Percentiles rank a stretch among this genome's conserved stretches.
These are phyloP conservation scores for Sthenelais limicola DNA, from an alignment of 2,888 invertebrate species.

Conservation along the genomic window DNA sequence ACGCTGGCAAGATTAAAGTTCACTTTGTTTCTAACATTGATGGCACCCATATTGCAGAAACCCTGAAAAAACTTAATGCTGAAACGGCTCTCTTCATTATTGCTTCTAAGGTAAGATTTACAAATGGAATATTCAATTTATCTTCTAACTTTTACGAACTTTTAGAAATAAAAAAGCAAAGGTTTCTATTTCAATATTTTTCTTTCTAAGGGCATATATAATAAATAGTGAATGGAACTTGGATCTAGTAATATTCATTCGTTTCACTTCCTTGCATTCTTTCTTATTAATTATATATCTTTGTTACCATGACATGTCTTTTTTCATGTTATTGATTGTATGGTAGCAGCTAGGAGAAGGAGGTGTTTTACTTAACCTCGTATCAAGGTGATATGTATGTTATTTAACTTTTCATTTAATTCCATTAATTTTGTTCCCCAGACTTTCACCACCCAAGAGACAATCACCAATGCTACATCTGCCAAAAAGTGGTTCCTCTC, in stretches of 20 bases:
- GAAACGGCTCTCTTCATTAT: slow-evolving; percentile 98
- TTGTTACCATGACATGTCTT: not conserved
- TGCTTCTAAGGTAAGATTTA: slow-evolving; percentile 84
- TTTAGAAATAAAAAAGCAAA: no score
- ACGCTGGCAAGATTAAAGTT: slow-evolving; percentile 85
- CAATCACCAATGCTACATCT: slow-evolving; percentile 97
- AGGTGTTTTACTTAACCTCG: not conserved
- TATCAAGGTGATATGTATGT: not conserved
- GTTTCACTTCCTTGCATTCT: no score
- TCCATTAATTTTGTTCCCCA: slow-evolving; percentile 53
- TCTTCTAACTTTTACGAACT: not conserved
- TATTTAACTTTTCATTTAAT: not conserved
- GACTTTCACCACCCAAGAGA: slow-evolving; percentile 98
- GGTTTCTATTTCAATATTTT: no score
- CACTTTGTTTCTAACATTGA: slow-evolving; percentile 99
- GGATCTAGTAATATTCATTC: no score
- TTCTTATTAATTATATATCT: no score
- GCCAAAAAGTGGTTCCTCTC: slow-evolving; percentile 97
- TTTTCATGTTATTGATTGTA: not conserved
- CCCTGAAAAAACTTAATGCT: slow-evolving; percentile 88
- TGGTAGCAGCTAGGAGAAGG: not conserved
- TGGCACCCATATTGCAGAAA: slow-evolving; percentile 97
- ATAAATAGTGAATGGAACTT: no score
- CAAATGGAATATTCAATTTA: not conserved
- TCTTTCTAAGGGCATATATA: no score